Percentiles rank a stretch among this genome's conserved stretches.
These are phyloP conservation scores for Melanerpes aurifrons DNA, from an alignment of 2,113 vertebrate genomes.

Conservation along the genomic window DNA sequence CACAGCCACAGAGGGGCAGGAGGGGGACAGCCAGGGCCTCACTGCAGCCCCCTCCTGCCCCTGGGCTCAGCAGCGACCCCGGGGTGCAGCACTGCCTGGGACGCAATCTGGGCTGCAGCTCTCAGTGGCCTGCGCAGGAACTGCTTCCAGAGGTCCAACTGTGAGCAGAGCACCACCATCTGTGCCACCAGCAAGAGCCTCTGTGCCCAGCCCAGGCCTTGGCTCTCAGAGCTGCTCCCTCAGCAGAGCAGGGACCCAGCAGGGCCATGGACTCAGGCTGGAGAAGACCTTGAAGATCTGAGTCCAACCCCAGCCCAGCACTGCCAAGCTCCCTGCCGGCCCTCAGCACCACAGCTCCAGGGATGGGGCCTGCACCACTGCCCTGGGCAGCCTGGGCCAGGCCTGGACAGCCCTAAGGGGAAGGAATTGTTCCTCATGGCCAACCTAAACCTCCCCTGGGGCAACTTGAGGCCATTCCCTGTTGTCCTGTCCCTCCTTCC, in stretches of 20 bases:
- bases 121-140: background rate
- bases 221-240: background rate
- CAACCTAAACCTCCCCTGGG: no score
- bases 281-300: no score
- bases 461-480: no score
- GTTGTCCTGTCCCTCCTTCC: no score
- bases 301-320: no score
- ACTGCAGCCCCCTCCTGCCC: accelerated
- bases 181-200: background rate
- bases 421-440: no score
- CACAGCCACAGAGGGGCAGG: accelerated
- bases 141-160: background rate
- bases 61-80: background rate
- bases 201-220: background rate
- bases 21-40: background rate
- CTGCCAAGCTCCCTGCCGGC: no score
- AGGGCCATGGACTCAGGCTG: background rate
- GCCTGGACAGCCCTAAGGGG: no score
- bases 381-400: no score
- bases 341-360: no score
- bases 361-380: no score
- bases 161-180: background rate
- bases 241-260: accelerated
- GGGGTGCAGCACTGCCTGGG: background rate
- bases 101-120: accelerated